Base-by-base conservation (phyloP, 1,140 invertebrate genomes). In the Cryptotermes secundus region DNA sequence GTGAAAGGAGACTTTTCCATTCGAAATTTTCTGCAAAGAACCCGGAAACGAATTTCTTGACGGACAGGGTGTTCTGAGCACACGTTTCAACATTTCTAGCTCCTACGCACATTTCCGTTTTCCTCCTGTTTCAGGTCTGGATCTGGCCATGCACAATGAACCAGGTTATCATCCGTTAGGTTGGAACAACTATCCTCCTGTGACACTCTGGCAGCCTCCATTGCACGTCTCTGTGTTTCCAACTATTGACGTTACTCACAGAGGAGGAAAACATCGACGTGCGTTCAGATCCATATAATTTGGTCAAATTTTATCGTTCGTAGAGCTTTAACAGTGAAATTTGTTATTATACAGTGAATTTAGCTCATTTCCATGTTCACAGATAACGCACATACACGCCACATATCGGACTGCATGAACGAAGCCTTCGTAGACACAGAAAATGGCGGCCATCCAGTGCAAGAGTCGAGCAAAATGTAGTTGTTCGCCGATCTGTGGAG, bases 61-160 rank as follows among this genome's bases (percentile, higher is more conserved):
- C 2, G 16, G 7, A 49, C 16, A 49, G 45, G 16, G 2, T 19
- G 9, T 49, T 49, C 45, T 49, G 45, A 49, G 45, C 45, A 49
- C 45, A 49, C 14, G 7, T 12, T 16, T 14, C 45, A 45, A 45
- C 45, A 9, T 45, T 45, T 45, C 16, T 45, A 45, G 38, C 12
- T 10, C 2, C 45, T 10, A 45, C 14, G 45, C 9, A 16, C 2
- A 10, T 38, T 38, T 38, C 10, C 3, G 38, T 38, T 10, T n/a
- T 72, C 26, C n/a, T 38, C 38, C 26, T 36, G 42, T n/a, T n/a
- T 7, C 86, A 90, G 91, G 91, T 85, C 85, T 92, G 81, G 91
- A 92, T 86, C 90, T 91, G 14, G 88, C 89, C 19, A 91, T 91
- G 85, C 91, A 92, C 86, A 90, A 90, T 3, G 91, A 92, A 85